phyloP scores from a whole-genome alignment of 2,888 invertebrate genomes.

The Lithophane leautieri region DNA sequence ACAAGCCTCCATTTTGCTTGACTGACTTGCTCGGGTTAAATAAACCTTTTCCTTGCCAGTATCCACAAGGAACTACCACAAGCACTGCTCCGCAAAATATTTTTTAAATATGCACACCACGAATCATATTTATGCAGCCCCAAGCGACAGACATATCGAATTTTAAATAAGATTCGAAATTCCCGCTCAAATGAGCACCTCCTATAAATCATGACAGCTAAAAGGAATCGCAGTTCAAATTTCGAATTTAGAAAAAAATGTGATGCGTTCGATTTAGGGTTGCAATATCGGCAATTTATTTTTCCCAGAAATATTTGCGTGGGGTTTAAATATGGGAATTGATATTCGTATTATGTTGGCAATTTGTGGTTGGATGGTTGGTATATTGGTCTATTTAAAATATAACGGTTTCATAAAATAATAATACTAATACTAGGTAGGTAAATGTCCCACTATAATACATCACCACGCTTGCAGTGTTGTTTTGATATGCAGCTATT shows the following conservation, averaged over 20 bases:
- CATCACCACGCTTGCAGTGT: neutral
- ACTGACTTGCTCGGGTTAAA: neutral
- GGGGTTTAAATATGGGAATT: neutral
- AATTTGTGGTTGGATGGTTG: slow-evolving; percentile 4
- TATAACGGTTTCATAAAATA: neutral
- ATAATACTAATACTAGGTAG: neutral
- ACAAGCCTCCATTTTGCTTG: neutral
- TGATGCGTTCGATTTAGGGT: slow-evolving; percentile 66
- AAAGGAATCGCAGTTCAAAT: slow-evolving; percentile 65
- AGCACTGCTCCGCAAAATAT: neutral
- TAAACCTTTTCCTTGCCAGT: neutral
- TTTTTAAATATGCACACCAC: slow-evolving; percentile 40
- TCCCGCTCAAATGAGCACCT: slow-evolving; percentile 55
- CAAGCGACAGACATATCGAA: slow-evolving; percentile 59
- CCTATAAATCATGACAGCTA: slow-evolving; percentile 64
- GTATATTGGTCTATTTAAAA: neutral
- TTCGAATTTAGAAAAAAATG: slow-evolving; percentile 66
- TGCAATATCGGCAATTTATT: slow-evolving; percentile 24
- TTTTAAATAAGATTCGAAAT: slow-evolving; percentile 59
- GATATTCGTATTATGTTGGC: slow-evolving; percentile 5
- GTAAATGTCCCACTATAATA: neutral
- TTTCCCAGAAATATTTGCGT: slow-evolving; percentile 20
- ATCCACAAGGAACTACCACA: neutral
- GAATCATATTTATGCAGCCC: slow-evolving; percentile 46
- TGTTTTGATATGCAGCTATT: neutral